These are phyloP conservation scores for Aricia artaxerxes DNA, from an alignment of 2,888 invertebrate species.

Conservation along the genomic window DNA sequence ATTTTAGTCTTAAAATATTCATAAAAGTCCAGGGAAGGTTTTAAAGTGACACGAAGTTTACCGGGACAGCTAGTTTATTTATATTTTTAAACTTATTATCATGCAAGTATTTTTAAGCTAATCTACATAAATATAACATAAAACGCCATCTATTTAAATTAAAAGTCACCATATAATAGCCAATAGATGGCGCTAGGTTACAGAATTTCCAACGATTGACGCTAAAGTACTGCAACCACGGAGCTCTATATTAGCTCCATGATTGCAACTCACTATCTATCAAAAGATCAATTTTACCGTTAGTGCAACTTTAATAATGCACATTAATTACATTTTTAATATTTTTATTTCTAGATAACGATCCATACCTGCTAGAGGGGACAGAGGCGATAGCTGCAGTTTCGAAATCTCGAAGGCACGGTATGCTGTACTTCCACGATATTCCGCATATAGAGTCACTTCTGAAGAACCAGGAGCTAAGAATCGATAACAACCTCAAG, in stretches of 20 bases:
- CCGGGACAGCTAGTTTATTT: too few relatives aligned
- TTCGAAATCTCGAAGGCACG: conserved; percentile 74
- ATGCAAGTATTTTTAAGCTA: too few relatives aligned
- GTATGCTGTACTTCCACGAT: conserved; percentile 82
- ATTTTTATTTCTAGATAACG: conserved; percentile 47
- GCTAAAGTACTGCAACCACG: neutral
- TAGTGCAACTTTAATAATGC: neutral
- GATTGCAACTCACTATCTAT: neutral
- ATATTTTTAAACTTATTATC: too few relatives aligned
- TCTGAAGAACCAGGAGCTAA: conserved; percentile 80
- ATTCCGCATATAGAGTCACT: conserved; percentile 83
- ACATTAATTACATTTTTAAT: neutral
- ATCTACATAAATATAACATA: too few relatives aligned
- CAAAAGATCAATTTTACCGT: neutral
- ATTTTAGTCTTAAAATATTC: too few relatives aligned
- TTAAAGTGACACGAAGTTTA: too few relatives aligned
- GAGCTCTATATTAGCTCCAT: too few relatives aligned
- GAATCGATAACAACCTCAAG: conserved; percentile 80
- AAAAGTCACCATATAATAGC: too few relatives aligned
- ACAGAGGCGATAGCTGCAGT: conserved; percentile 80
- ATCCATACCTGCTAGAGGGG: conserved; percentile 82
- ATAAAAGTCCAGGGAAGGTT: too few relatives aligned
- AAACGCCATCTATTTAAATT: too few relatives aligned
- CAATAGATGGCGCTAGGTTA: too few relatives aligned
- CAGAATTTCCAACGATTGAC: neutral